Evolutionary conservation across 2,888 invertebrate genomes (phyloP).

Genomic region (Sphecodes monilicornis): DNA sequence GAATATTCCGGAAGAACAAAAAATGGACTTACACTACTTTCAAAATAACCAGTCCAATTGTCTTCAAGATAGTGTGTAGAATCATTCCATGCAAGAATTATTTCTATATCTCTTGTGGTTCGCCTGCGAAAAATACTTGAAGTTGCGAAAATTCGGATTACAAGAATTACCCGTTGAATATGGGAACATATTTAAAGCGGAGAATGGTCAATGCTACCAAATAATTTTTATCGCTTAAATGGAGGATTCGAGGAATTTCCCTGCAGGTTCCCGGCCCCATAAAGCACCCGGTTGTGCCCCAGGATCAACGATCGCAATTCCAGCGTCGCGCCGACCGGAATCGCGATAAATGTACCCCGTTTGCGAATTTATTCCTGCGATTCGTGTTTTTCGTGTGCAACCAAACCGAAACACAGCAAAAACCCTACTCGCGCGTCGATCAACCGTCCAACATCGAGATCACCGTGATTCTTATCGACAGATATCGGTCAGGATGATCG

Average conservation of each 20-base stretch:
- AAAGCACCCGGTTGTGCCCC: not conserved
- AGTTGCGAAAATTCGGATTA: no score
- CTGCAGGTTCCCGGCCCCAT: not conserved
- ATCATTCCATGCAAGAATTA: not conserved
- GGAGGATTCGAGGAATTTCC: not conserved
- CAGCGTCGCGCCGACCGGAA: not conserved
- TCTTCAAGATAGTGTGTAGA: no score
- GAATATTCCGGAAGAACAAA: no score
- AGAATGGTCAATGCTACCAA: not conserved
- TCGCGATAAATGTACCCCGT: slow-evolving; percentile 14
- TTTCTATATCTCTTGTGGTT: not conserved
- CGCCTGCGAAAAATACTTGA: no score
- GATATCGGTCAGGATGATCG: not conserved
- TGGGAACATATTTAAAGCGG: not conserved
- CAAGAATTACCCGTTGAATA: not conserved
- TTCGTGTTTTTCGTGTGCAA: slow-evolving; percentile 4
- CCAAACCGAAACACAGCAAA: not conserved
- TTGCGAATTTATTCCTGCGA: not conserved
- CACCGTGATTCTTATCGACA: not conserved
- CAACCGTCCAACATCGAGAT: no score
- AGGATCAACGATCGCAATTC: slow-evolving; percentile 1
- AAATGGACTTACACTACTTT: no score
- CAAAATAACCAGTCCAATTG: no score
- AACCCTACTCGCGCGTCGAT: not conserved
- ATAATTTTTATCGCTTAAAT: not conserved